Percentiles rank a stretch among this genome's conserved stretches.
phyloP scores from a whole-genome alignment of 2,888 invertebrate genomes.

The Octonoba sinensis region DNA sequence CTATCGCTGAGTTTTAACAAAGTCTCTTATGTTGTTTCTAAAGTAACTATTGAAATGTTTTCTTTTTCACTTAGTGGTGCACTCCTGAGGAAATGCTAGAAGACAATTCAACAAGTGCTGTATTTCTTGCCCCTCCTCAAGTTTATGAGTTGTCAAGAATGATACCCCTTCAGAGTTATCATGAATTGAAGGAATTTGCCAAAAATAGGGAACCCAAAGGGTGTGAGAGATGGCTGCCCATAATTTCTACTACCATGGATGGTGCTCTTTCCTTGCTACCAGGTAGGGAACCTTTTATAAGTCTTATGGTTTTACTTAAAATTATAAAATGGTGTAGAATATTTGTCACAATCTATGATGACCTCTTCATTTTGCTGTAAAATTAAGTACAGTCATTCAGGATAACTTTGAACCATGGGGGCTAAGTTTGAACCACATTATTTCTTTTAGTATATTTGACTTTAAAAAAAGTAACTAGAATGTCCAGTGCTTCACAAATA shows the following conservation, averaged over 20 bases:
- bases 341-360: constrained; percentile 5
- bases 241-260: constrained; percentile 75
- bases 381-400: too few species aligned
- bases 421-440: too few species aligned
- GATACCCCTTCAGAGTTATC: constrained; percentile 75
- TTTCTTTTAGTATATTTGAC: too few species aligned
- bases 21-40: too few species aligned
- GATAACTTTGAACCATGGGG: too few species aligned
- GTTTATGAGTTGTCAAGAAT: constrained; percentile 81
- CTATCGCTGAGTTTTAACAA: too few species aligned
- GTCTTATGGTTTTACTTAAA: too few species aligned
- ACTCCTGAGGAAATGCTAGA: constrained; percentile 75
- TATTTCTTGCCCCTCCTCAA: constrained; percentile 81
- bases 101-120: constrained; percentile 71
- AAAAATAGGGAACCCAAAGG: constrained; percentile 75
- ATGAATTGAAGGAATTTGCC: constrained; percentile 77
- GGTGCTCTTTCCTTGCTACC: constrained; percentile 77
- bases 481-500: too few species aligned
- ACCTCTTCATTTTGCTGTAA: too few species aligned
- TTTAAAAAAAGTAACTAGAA: too few species aligned
- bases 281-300: constrained; percentile 72
- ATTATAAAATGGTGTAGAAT: not conserved
- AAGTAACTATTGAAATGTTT: not conserved
- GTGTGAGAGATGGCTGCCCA: constrained; percentile 75
- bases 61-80: constrained; percentile 76